A percentile compares a stretch with the other conserved stretches of the same genome.
Conservation (phyloP, 1,140 invertebrate species). For the Diachasmimorpha longicaudata region DNA sequence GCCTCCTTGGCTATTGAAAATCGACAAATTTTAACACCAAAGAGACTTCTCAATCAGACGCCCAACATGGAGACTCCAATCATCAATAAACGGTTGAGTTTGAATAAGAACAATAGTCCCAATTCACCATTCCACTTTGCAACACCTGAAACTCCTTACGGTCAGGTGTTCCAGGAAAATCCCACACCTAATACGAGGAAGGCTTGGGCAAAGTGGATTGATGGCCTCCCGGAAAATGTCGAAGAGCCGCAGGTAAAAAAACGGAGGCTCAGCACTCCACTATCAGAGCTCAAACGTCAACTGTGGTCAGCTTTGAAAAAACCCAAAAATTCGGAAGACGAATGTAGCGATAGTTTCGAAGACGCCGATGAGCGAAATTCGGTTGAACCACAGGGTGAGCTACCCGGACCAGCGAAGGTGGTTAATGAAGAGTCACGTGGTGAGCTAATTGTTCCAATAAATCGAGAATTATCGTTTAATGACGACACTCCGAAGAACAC, state of each 20-base stretch:
- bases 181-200: constrained; percentile 64
- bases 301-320: constrained; percentile 44
- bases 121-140: constrained; percentile 56
- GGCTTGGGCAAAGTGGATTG: constrained; percentile 60
- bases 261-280: constrained; percentile 59
- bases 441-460: constrained; percentile 28
- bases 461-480: constrained; percentile 45
- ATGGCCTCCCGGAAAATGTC: constrained; percentile 58
- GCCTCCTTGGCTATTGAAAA: neutral
- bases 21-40: constrained; percentile 38
- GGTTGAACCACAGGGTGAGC: no score
- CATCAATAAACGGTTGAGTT: constrained; percentile 50
- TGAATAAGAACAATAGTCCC: constrained; percentile 35
- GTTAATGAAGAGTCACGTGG: neutral
- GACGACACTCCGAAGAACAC: constrained; percentile 39
- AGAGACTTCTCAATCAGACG: constrained; percentile 33
- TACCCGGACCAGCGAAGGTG: no score
- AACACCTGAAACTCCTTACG: constrained; percentile 67
- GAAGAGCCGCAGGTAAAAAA: constrained; percentile 46
- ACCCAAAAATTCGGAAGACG: neutral
- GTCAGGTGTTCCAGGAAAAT: constrained; percentile 58
- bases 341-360: neutral
- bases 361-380: neutral
- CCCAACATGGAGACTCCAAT: constrained; percentile 40
- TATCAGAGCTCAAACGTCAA: constrained; percentile 61